Percentiles rank a stretch among this genome's conserved stretches.
phyloP scores from a whole-genome alignment of 1,140 invertebrate genomes.

The Diorhabda elongata region DNA sequence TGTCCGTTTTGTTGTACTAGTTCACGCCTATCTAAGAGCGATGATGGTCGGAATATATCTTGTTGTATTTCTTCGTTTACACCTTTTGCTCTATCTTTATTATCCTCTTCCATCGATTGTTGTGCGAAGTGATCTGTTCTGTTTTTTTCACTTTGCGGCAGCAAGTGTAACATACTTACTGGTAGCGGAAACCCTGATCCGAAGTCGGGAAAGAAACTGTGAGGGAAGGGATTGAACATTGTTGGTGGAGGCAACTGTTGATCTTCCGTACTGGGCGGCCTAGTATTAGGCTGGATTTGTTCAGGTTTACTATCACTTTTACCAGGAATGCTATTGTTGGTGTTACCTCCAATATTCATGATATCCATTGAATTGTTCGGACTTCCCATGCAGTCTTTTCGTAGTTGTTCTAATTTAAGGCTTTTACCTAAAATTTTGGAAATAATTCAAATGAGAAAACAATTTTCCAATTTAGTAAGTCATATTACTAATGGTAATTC shows the following conservation, averaged over 20 bases:
- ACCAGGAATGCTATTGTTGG: constrained; percentile 65
- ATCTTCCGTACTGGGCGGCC: constrained; percentile 58
- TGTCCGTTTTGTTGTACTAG: constrained; percentile 63
- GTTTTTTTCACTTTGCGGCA: constrained; percentile 72
- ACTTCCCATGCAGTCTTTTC: constrained; percentile 79
- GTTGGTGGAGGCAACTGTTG: constrained; percentile 52
- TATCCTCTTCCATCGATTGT: constrained; percentile 57
- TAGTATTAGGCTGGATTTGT: constrained; percentile 49
- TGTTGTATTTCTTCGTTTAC: constrained; percentile 55
- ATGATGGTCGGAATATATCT: constrained; percentile 53
- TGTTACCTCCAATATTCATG: constrained; percentile 61
- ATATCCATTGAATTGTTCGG: constrained; percentile 58
- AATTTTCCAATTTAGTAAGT: too few species aligned
- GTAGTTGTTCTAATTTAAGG: constrained; percentile 77
- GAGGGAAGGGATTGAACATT: constrained; percentile 68
- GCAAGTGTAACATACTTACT: constrained; percentile 74
- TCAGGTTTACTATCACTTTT: constrained; percentile 43
- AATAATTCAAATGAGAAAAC: too few species aligned
- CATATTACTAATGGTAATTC: too few species aligned
- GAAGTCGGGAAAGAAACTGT: constrained; percentile 77
- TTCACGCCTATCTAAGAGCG: constrained; percentile 54
- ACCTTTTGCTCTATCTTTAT: constrained; percentile 58
- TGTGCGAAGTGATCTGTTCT: constrained; percentile 54
- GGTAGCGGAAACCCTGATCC: constrained; percentile 73
- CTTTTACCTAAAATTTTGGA: constrained; percentile 56